These are phyloP conservation scores for Vireo griseus DNA, from an alignment of 2,797 vertebrate genomes.

Conservation along the genomic window DNA sequence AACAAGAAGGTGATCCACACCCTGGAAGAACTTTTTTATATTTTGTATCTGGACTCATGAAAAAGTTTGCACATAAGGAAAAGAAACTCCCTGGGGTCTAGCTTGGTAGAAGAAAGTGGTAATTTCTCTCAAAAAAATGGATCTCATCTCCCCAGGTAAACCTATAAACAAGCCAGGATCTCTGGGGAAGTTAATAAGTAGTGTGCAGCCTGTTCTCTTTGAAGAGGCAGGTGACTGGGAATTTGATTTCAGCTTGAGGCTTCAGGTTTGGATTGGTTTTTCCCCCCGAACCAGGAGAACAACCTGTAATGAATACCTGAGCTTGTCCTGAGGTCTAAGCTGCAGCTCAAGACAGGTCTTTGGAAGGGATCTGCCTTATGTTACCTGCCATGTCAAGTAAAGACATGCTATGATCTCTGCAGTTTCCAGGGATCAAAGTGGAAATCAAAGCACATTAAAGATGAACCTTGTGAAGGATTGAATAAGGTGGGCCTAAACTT, in stretches of 20 bases:
- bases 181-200: not conserved
- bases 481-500: not conserved
- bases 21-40: not conserved
- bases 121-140: not conserved
- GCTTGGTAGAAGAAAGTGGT: not conserved
- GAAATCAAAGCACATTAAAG: not conserved
- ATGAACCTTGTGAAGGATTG: not conserved
- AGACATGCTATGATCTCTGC: not conserved
- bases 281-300: constrained; percentile 2
- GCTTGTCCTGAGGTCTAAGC: not conserved
- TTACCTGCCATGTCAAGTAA: not conserved
- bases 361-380: not conserved
- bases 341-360: not conserved
- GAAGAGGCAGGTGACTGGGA: not conserved
- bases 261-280: not conserved
- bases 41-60: not conserved
- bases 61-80: not conserved
- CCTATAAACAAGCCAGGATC: not conserved
- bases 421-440: not conserved
- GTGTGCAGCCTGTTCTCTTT: not conserved
- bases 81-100: not conserved
- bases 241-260: not conserved
- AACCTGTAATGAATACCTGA: not conserved
- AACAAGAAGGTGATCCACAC: not conserved
- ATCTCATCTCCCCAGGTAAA: not conserved